Evolutionary conservation across 2,797 vertebrate species (phyloP).

Genomic region (Melanotaenia trifasciata): DNA sequence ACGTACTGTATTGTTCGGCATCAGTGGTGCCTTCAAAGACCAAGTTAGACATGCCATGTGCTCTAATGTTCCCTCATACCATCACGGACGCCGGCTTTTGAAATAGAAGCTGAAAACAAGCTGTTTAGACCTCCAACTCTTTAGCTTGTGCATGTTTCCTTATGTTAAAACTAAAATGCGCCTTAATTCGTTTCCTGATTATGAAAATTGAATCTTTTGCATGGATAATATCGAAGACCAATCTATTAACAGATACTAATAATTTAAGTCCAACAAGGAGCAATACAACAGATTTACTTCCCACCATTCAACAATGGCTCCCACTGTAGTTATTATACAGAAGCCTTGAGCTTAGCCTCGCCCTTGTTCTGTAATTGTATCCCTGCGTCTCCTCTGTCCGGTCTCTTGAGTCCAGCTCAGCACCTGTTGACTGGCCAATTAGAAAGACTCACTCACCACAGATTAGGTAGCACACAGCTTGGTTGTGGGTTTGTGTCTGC

Average conservation of each 20-base stretch:
- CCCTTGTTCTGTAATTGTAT: constrained; percentile 60
- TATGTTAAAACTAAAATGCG: background rate
- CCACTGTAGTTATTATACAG: constrained; percentile 68
- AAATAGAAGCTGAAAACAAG: background rate
- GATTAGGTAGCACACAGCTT: constrained; percentile 62
- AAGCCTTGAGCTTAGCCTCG: constrained; percentile 62
- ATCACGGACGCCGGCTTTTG: background rate
- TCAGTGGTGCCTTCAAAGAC: background rate
- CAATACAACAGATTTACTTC: constrained; percentile 36
- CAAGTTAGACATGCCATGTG: background rate
- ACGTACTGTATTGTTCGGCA: background rate
- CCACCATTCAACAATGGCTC: constrained; percentile 53
- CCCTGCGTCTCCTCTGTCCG: constrained; percentile 47
- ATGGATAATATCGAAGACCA: background rate
- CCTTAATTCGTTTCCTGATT: background rate
- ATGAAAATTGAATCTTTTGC: background rate
- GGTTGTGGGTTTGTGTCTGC: constrained; percentile 38
- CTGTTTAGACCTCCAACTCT: background rate
- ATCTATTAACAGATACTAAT: background rate
- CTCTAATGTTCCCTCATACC: background rate
- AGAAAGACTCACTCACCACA: constrained; percentile 74
- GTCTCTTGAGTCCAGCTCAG: constrained; percentile 52
- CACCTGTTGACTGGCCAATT: constrained; percentile 82
- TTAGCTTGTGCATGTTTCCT: background rate
- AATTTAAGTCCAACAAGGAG: background rate